Conservation (phyloP, 2,888 invertebrate species). For the Sarcophaga caerulescens region DNA sequence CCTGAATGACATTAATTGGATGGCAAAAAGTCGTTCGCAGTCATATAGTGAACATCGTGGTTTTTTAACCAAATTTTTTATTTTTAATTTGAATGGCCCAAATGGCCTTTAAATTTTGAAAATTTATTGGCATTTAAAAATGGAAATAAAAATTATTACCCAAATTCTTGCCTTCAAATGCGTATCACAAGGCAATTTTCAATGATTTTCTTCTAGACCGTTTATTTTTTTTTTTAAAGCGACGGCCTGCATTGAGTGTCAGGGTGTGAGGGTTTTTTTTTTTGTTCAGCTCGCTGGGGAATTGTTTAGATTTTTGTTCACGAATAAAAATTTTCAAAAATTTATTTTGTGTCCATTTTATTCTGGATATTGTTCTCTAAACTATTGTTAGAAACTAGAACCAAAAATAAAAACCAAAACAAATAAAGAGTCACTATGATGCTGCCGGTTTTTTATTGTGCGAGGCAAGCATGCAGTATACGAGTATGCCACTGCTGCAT, state of each 20-base stretch:
- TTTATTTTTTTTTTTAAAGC: not conserved
- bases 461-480: not conserved
- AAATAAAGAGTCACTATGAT: not conserved
- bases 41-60: no score
- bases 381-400: not conserved
- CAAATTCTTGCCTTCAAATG: not conserved
- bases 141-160: slow-evolving; percentile 21
- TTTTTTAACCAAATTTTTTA: not conserved
- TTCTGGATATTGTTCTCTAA: slow-evolving; percentile 14
- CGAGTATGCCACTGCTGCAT: slow-evolving; percentile 25
- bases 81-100: not conserved
- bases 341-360: slow-evolving; percentile 21
- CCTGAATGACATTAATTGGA: slow-evolving; percentile 45
- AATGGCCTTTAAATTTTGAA: slow-evolving; percentile 8
- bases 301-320: not conserved
- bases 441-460: not conserved
- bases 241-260: not conserved
- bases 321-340: slow-evolving; percentile 45
- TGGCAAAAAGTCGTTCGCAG: slow-evolving; percentile 43
- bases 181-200: not conserved
- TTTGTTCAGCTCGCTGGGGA: not conserved
- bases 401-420: no score
- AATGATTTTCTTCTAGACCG: slow-evolving; percentile 42
- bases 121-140: slow-evolving; percentile 44
- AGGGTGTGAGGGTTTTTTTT: not conserved